Evolutionary conservation across 2,888 invertebrate species (phyloP).

Genomic region (Pachliopta kotzebuea): DNA sequence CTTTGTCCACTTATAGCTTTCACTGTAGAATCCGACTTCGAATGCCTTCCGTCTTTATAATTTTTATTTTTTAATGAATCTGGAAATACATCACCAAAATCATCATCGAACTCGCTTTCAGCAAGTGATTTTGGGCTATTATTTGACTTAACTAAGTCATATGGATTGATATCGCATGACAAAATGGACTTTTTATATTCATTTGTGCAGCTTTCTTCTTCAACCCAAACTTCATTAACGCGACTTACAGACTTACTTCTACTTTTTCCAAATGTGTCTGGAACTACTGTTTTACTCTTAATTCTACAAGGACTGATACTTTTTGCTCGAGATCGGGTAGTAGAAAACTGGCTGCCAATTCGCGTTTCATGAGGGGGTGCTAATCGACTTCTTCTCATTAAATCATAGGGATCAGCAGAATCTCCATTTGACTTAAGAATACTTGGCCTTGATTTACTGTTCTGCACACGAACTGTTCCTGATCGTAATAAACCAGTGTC

Average conservation of each 20-base stretch:
- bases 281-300: slow-evolving; percentile 74
- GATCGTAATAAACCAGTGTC: slow-evolving; percentile 76
- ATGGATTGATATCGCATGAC: slow-evolving; percentile 92
- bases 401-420: slow-evolving; percentile 87
- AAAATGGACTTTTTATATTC: slow-evolving; percentile 85
- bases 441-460: slow-evolving; percentile 81
- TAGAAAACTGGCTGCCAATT: slow-evolving; percentile 75
- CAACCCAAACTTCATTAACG: slow-evolving; percentile 71
- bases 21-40: slow-evolving; percentile 74
- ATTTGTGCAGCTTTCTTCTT: slow-evolving; percentile 54
- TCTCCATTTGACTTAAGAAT: slow-evolving; percentile 82
- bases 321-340: slow-evolving; percentile 74
- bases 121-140: slow-evolving; percentile 69
- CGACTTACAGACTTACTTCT: slow-evolving; percentile 75
- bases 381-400: slow-evolving; percentile 89
- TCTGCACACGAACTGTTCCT: slow-evolving; percentile 83
- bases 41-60: slow-evolving; percentile 52
- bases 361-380: slow-evolving; percentile 82
- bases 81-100: slow-evolving; percentile 66
- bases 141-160: slow-evolving; percentile 85
- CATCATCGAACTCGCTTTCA: slow-evolving; percentile 78
- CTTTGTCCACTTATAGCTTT: slow-evolving; percentile 86
- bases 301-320: slow-evolving; percentile 80
- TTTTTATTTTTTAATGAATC: slow-evolving; percentile 58
- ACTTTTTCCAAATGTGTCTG: slow-evolving; percentile 62